Conservation (phyloP, 2,113 vertebrate genomes). For the Ramphastos sulfuratus region DNA sequence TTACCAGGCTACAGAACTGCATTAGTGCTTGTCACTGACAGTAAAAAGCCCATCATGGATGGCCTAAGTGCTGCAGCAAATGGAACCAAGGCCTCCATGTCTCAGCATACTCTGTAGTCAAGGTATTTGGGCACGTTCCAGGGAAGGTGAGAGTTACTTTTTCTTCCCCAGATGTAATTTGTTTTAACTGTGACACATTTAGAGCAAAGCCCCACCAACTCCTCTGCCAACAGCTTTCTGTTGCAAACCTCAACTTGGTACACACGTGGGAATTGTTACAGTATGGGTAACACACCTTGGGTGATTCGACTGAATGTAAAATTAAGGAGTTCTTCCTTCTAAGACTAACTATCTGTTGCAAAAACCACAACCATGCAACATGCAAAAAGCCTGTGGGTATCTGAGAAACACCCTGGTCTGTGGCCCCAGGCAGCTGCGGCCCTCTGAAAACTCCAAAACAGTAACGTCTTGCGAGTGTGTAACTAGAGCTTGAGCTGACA, state of each 20-base stretch:
- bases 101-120: background rate
- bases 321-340: background rate
- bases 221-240: background rate
- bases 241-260: background rate
- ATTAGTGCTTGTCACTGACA: background rate
- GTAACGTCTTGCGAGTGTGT: background rate
- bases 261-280: background rate
- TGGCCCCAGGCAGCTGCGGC: background rate
- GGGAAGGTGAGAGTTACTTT: background rate
- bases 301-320: background rate
- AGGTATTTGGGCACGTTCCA: background rate
- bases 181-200: background rate
- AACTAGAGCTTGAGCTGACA: background rate
- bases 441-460: background rate
- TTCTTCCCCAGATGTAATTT: background rate
- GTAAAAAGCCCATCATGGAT: background rate
- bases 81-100: no score
- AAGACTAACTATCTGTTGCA: background rate
- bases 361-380: accelerated
- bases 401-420: background rate
- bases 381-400: no score
- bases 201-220: background rate
- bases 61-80: background rate
- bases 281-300: background rate
- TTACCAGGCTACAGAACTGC: background rate